Evolutionary conservation across 2,113 vertebrate species (phyloP).

Genomic region (Pterocles gutturalis): DNA sequence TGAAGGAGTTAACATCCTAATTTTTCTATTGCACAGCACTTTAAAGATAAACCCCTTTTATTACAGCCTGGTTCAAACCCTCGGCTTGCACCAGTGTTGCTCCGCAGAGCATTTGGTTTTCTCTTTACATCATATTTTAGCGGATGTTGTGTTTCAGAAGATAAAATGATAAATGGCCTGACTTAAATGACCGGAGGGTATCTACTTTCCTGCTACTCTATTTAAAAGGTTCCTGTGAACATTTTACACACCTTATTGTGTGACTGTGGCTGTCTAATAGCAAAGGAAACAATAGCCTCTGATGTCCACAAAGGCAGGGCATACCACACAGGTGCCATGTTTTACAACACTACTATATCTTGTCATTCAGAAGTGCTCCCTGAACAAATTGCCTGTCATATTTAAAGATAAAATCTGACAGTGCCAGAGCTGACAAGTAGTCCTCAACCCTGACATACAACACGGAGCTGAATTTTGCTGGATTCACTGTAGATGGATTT

Average conservation of each 20-base stretch:
- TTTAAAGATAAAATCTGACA: slow-evolving; percentile 69
- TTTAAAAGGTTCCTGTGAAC: slow-evolving; percentile 70
- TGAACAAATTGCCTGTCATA: slow-evolving; percentile 71
- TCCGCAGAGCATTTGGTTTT: slow-evolving; percentile 35
- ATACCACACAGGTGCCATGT: slow-evolving; percentile 72
- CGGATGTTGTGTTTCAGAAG: slow-evolving; percentile 36
- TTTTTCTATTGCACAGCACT: background rate
- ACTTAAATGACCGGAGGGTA: slow-evolving; percentile 59
- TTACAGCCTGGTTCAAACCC: background rate
- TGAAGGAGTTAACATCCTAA: slow-evolving; percentile 36
- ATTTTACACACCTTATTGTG: slow-evolving; percentile 57
- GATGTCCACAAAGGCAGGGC: slow-evolving; percentile 60
- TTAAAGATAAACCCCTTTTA: slow-evolving; percentile 8
- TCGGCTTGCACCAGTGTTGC: background rate
- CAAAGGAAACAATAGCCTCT: slow-evolving; percentile 63
- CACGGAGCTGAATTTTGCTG: slow-evolving; percentile 36
- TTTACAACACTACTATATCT: slow-evolving; percentile 77
- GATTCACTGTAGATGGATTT: slow-evolving; percentile 53
- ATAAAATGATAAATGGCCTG: slow-evolving; percentile 70
- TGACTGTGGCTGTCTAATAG: slow-evolving; percentile 45
- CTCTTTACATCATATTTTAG: slow-evolving; percentile 32
- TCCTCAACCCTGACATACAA: slow-evolving; percentile 56
- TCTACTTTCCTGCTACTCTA: slow-evolving; percentile 32
- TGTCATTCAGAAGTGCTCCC: slow-evolving; percentile 67
- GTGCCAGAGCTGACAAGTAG: slow-evolving; percentile 57